Percentiles rank a stretch among this genome's conserved stretches.
phyloP scores from a whole-genome alignment of 2,888 invertebrate genomes.

The Ariolimax columbianus region DNA sequence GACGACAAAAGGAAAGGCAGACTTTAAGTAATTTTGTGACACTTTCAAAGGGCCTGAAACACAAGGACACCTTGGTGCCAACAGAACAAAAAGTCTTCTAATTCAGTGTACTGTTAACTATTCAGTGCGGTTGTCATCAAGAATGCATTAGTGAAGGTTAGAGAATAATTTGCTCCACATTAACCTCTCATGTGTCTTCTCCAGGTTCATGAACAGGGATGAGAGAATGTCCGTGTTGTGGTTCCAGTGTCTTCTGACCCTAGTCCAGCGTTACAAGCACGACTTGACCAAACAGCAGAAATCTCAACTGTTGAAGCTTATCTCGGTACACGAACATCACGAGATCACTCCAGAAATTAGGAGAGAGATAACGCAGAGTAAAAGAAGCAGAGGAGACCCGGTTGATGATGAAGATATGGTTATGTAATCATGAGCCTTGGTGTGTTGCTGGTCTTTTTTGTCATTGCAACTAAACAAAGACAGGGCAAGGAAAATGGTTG shows the following conservation, averaged over 20 bases:
- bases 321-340: constrained; percentile 85
- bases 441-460: no score
- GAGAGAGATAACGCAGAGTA: constrained; percentile 88
- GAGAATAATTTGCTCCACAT: no score
- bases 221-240: constrained; percentile 95
- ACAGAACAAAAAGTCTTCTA: no score
- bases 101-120: no score
- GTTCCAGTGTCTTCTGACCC: constrained; percentile 96
- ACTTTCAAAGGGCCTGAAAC: no score
- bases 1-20: no score
- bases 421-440: neutral
- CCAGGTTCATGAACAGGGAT: constrained; percentile 89
- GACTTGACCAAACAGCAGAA: constrained; percentile 95
- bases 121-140: no score
- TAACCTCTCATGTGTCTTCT: constrained; percentile 61
- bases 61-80: no score
- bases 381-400: constrained; percentile 86
- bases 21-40: no score
- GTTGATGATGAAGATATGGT: constrained; percentile 34
- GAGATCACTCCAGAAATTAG: constrained; percentile 90
- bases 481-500: no score
- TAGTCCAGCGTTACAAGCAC: constrained; percentile 95
- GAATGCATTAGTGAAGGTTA: no score
- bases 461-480: no score
- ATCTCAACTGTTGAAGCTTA: constrained; percentile 88